Evolutionary conservation across 2,888 invertebrate genomes (phyloP).

Genomic region (Silvanus unidentatus): DNA sequence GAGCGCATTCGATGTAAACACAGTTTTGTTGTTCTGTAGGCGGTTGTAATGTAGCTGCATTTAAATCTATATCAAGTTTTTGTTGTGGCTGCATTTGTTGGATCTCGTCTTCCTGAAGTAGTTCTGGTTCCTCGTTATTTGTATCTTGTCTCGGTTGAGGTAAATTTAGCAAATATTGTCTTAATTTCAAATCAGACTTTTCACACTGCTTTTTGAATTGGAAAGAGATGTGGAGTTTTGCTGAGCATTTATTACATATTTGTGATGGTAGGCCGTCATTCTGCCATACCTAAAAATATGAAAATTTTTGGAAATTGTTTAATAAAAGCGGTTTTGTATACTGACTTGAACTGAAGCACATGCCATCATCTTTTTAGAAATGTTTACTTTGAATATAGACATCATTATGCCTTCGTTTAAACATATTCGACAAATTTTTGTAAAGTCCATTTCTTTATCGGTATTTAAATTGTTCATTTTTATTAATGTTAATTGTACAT

Average conservation of each 20-base stretch:
- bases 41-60: slow-evolving; percentile 12
- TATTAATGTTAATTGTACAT: neutral
- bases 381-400: slow-evolving; percentile 47
- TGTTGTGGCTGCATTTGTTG: slow-evolving; percentile 20
- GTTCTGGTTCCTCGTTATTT: slow-evolving; percentile 4
- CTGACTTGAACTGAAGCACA: slow-evolving; percentile 46
- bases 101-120: slow-evolving; percentile 16
- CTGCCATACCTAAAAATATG: slow-evolving; percentile 41
- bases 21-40: slow-evolving; percentile 30
- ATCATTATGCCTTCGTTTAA: slow-evolving; percentile 43
- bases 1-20: slow-evolving; percentile 40
- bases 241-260: slow-evolving; percentile 47
- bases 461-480: neutral
- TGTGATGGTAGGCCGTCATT: slow-evolving; percentile 46
- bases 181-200: slow-evolving; percentile 45
- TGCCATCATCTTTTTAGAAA: slow-evolving; percentile 47
- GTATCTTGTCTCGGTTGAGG: slow-evolving; percentile 15
- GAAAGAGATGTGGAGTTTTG: slow-evolving; percentile 46
- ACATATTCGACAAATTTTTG: slow-evolving; percentile 46
- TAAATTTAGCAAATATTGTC: slow-evolving; percentile 35
- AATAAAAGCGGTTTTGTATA: slow-evolving; percentile 1
- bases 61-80: slow-evolving; percentile 9
- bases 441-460: slow-evolving; percentile 32
- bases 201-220: slow-evolving; percentile 48
- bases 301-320: too few species aligned